phyloP scores from a whole-genome alignment of 2,113 vertebrate genomes.

The Picathartes gymnocephalus region DNA sequence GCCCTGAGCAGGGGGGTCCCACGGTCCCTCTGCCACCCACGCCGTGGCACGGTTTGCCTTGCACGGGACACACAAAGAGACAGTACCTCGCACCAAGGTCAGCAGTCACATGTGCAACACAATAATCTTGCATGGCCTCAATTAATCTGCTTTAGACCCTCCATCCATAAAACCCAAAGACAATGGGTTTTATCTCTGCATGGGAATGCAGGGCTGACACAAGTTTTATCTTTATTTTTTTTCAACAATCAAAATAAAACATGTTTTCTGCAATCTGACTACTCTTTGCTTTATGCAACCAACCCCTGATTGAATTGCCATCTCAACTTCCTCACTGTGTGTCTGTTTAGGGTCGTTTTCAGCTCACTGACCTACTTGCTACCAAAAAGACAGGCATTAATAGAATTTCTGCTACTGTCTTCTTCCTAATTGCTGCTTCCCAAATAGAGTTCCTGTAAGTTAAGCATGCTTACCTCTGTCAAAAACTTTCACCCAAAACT shows the following conservation, averaged over 20 bases:
- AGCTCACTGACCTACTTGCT: conserved; percentile 4
- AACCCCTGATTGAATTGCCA: background rate
- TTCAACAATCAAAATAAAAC: background rate
- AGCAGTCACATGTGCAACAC: background rate
- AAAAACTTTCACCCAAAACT: background rate
- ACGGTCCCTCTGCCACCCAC: background rate
- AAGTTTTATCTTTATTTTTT: background rate
- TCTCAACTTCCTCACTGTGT: background rate
- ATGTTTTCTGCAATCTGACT: background rate
- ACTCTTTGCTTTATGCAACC: background rate
- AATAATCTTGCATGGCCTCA: background rate
- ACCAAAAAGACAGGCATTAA: background rate
- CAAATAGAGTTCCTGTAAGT: background rate
- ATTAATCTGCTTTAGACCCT: background rate
- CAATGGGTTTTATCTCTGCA: background rate
- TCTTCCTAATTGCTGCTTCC: background rate
- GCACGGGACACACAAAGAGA: background rate
- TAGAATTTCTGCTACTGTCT: background rate
- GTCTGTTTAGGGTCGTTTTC: background rate
- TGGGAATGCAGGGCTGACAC: background rate
- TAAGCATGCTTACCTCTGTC: background rate
- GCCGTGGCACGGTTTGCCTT: background rate
- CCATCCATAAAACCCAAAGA: background rate
- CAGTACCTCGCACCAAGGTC: background rate
- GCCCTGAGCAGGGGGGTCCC: background rate